These are phyloP conservation scores for Protomyctophum bolini DNA, from an alignment of 2,113 vertebrate species.

Conservation along the genomic window DNA sequence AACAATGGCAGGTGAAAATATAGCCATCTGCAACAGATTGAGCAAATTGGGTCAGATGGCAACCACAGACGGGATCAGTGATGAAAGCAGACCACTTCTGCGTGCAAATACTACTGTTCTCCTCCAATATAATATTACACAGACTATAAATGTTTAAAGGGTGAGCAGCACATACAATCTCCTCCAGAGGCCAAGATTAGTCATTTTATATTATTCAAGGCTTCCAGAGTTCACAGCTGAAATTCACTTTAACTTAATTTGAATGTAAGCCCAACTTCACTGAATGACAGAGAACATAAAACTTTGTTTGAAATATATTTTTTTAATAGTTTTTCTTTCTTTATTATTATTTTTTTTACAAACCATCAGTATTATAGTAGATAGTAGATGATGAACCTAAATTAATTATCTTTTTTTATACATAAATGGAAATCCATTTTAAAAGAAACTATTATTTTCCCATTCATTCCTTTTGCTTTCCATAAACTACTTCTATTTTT, in stretches of 20 bases:
- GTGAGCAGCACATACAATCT: constrained; percentile 41
- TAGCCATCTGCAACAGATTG: constrained; percentile 41
- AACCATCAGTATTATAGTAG: too few relatives aligned
- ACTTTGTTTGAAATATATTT: too few relatives aligned
- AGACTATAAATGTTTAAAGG: constrained; percentile 52
- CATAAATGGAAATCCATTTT: too few relatives aligned
- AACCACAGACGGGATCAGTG: constrained; percentile 49
- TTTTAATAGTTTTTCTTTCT: too few relatives aligned
- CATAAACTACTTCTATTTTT: too few relatives aligned
- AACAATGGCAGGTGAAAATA: constrained; percentile 36
- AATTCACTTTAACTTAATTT: constrained; percentile 1
- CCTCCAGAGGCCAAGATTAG: constrained; percentile 27
- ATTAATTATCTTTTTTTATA: too few relatives aligned
- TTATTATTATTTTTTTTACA: too few relatives aligned
- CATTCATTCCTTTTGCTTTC: too few relatives aligned
- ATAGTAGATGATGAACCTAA: too few relatives aligned
- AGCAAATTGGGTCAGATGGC: constrained; percentile 41
- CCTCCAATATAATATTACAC: constrained; percentile 38
- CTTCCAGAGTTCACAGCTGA: constrained; percentile 22
- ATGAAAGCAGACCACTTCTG: constrained; percentile 27
- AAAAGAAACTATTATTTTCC: too few relatives aligned
- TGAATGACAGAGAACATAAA: not conserved
- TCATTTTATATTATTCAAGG: constrained; percentile 24
- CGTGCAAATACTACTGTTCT: constrained; percentile 35
- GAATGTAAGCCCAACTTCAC: not conserved